Evolutionary conservation across 2,888 invertebrate species (phyloP).

Genomic region (Melinaea marsaeus): DNA sequence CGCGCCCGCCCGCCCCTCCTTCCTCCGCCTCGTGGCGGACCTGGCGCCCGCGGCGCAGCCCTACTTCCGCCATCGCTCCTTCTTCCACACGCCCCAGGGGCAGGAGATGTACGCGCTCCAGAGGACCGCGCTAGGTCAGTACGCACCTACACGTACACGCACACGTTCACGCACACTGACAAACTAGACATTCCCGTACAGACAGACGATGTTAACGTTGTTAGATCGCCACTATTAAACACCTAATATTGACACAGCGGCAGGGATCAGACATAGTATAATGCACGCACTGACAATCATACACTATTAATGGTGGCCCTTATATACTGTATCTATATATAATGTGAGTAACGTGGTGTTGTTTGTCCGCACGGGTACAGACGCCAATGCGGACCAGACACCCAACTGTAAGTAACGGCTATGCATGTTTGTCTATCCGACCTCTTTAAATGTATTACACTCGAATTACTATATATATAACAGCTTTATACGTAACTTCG

Average conservation of each 20-base stretch:
- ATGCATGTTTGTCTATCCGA: slow-evolving; percentile 37
- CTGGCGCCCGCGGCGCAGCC: slow-evolving; percentile 82
- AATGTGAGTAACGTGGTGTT: slow-evolving; percentile 43
- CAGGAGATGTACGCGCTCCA: slow-evolving; percentile 75
- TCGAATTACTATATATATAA: slow-evolving; percentile 17
- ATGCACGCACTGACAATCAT: too few relatives aligned
- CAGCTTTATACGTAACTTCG: background rate
- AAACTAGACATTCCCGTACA: too few relatives aligned
- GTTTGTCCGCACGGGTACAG: slow-evolving; percentile 56
- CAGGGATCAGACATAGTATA: slow-evolving; percentile 14
- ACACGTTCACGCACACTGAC: background rate
- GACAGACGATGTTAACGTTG: too few relatives aligned
- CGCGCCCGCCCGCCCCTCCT: slow-evolving; percentile 87
- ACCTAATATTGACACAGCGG: background rate
- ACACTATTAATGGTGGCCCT: too few relatives aligned
- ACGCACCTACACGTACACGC: background rate
- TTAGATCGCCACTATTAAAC: too few relatives aligned
- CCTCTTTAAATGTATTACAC: slow-evolving; percentile 52
- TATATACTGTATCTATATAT: slow-evolving; percentile 7
- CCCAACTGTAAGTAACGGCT: slow-evolving; percentile 66
- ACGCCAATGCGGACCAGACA: slow-evolving; percentile 58
- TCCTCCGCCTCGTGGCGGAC: slow-evolving; percentile 87
- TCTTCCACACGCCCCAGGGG: slow-evolving; percentile 80
- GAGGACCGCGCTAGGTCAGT: slow-evolving; percentile 50
- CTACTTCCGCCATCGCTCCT: slow-evolving; percentile 78